These are phyloP conservation scores for Pogonognathellus flavescens DNA, from an alignment of 1,140 invertebrate genomes.

Conservation along the genomic window DNA sequence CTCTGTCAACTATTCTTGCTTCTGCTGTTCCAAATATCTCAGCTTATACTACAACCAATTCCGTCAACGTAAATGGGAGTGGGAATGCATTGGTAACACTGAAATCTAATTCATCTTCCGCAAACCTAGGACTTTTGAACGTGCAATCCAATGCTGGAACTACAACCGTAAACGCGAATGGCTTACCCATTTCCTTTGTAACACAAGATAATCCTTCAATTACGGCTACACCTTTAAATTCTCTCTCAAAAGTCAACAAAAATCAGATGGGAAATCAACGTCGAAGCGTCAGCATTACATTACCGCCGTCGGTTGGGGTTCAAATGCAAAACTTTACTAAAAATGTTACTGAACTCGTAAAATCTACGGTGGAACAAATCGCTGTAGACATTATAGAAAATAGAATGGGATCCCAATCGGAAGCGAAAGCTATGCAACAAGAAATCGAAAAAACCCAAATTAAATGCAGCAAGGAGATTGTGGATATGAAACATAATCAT, in stretches of 20 bases:
- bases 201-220: slow-evolving; percentile 32
- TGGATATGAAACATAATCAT: slow-evolving; percentile 61
- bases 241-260: slow-evolving; percentile 3
- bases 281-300: slow-evolving; percentile 45
- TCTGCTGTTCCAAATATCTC: slow-evolving; percentile 52
- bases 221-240: slow-evolving; percentile 50
- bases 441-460: slow-evolving; percentile 61
- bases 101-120: background rate
- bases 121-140: slow-evolving; percentile 49
- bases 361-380: slow-evolving; percentile 61
- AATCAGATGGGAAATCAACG: slow-evolving; percentile 22
- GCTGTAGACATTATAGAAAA: slow-evolving; percentile 63
- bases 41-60: slow-evolving; percentile 3
- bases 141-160: slow-evolving; percentile 30
- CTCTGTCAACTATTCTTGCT: slow-evolving; percentile 53
- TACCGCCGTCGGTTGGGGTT: slow-evolving; percentile 56
- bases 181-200: slow-evolving; percentile 51
- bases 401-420: slow-evolving; percentile 51
- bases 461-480: slow-evolving; percentile 60
- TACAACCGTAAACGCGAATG: slow-evolving; percentile 1
- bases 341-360: slow-evolving; percentile 58
- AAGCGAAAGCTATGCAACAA: slow-evolving; percentile 49
- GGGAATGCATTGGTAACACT: slow-evolving; percentile 19
- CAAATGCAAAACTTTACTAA: slow-evolving; percentile 59
- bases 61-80: background rate